These are phyloP conservation scores for Chascanopsetta lugubris DNA, from an alignment of 2,113 vertebrate species.

Conservation along the genomic window DNA sequence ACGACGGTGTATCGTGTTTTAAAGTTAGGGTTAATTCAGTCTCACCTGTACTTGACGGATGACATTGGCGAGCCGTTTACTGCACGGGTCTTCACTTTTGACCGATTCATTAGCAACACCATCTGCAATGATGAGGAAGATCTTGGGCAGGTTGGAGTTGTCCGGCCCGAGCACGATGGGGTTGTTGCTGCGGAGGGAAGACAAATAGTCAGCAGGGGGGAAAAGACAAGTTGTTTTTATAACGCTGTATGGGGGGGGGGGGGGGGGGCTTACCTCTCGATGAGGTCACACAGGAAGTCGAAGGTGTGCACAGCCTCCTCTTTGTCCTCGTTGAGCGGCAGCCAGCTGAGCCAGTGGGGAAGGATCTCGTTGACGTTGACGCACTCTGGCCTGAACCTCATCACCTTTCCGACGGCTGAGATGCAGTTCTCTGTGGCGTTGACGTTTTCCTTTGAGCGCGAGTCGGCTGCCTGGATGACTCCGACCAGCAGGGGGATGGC, in stretches of 20 bases:
- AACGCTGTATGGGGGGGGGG: rapidly evolving
- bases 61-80: constrained; percentile 93
- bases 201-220: not conserved
- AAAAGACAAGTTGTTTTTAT: not conserved
- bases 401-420: constrained; percentile 96
- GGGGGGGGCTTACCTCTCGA: constrained; percentile 86
- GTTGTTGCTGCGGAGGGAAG: constrained; percentile 86
- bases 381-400: constrained; percentile 95
- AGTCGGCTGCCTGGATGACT: constrained; percentile 92
- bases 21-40: too few relatives aligned
- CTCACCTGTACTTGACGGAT: constrained; percentile 96
- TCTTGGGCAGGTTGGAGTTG: constrained; percentile 95
- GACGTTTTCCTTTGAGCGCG: constrained; percentile 94
- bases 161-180: constrained; percentile 94
- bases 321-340: constrained; percentile 97
- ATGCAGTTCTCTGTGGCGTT: constrained; percentile 99
- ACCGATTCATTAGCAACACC: constrained; percentile 93
- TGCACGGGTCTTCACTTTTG: constrained; percentile 93
- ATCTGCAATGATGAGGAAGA: constrained; percentile 96
- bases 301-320: constrained; percentile 98
- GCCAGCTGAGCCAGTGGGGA: constrained; percentile 97
- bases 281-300: constrained; percentile 95
- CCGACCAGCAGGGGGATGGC: constrained; percentile 92
- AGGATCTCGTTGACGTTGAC: constrained; percentile 92
- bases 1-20: too few relatives aligned